Evolutionary conservation across 30 jellyfish, hydroid and myxozoan genomes (phyloP).

Genomic region (Sanderia malayensis): DNA sequence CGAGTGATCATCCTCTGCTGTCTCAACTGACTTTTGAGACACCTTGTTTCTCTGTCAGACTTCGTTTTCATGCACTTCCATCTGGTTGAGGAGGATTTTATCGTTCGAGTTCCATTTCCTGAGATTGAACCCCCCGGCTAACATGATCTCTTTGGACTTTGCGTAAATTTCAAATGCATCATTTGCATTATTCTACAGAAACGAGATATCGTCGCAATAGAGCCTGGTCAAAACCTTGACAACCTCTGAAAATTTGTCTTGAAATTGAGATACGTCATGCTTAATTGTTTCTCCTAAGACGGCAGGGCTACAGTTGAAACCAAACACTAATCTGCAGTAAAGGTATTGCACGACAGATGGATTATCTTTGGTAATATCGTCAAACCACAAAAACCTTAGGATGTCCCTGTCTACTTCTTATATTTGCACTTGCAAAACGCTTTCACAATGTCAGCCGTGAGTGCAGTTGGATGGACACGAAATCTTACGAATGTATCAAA

Average conservation of each 20-base stretch:
- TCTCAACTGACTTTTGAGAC: not conserved
- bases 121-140: conserved; percentile 24
- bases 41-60: not conserved
- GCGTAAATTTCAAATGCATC: conserved; percentile 20
- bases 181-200: not conserved
- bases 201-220: conserved; percentile 29
- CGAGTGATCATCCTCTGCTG: conserved; percentile 35
- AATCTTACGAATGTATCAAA: conserved; percentile 28
- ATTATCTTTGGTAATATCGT: conserved; percentile 3
- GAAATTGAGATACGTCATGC: conserved; percentile 3
- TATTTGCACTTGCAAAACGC: conserved; percentile 8
- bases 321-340: conserved; percentile 16
- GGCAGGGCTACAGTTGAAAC: conserved; percentile 31
- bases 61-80: too few species aligned
- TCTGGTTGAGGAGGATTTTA: not conserved
- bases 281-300: conserved; percentile 25
- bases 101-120: conserved; percentile 33
- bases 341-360: conserved; percentile 44
- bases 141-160: conserved; percentile 22
- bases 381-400: conserved; percentile 23
- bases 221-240: not conserved
- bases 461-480: conserved; percentile 14
- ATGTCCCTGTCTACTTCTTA: conserved; percentile 19
- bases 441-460: conserved; percentile 31
- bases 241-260: not conserved